These are phyloP conservation scores for Epizoanthus stellaris DNA, from an alignment of 92 coral and sea anemone genomes.

Conservation along the genomic window DNA sequence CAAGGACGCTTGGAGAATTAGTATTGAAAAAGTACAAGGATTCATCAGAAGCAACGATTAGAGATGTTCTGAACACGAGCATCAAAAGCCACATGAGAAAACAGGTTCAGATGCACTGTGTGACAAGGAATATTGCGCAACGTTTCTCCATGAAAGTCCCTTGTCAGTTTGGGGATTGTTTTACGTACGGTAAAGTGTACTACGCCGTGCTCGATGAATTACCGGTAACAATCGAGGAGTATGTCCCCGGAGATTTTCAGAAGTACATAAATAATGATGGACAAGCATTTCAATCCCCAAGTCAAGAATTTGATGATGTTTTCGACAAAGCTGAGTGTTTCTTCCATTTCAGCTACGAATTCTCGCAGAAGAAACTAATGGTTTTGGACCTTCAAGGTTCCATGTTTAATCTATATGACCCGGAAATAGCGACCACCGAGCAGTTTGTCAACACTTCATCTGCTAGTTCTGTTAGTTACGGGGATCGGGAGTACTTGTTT, in stretches of 20 bases:
- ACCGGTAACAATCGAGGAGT: constrained; percentile 61
- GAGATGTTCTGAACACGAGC: constrained; percentile 39
- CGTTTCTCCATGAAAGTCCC: constrained; percentile 64
- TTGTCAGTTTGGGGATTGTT: constrained; percentile 57
- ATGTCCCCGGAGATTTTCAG: constrained; percentile 52
- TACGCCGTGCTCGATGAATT: constrained; percentile 41
- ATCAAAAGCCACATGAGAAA: constrained; percentile 67
- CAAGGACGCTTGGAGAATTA: constrained; percentile 44
- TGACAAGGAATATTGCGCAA: constrained; percentile 56
- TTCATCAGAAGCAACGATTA: constrained; percentile 51
- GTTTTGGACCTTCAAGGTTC: constrained; percentile 52
- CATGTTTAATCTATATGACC: constrained; percentile 47
- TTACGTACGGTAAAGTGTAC: constrained; percentile 60
- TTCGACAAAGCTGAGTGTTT: constrained; percentile 29
- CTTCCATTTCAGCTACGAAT: constrained; percentile 17
- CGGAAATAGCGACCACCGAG: constrained; percentile 51
- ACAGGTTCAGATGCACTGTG: constrained; percentile 73
- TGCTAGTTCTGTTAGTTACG: neutral
- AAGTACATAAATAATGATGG: constrained; percentile 65
- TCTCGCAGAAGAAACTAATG: constrained; percentile 25
- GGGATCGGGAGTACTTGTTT: constrained; percentile 17
- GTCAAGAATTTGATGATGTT: neutral
- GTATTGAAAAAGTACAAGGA: constrained; percentile 64
- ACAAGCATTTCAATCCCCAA: neutral
- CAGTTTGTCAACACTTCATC: too few species aligned